A percentile compares a stretch with the other conserved stretches of the same genome.
Conservation (phyloP, 2,113 vertebrate species). For the Paramisgurnus dabryanus region DNA sequence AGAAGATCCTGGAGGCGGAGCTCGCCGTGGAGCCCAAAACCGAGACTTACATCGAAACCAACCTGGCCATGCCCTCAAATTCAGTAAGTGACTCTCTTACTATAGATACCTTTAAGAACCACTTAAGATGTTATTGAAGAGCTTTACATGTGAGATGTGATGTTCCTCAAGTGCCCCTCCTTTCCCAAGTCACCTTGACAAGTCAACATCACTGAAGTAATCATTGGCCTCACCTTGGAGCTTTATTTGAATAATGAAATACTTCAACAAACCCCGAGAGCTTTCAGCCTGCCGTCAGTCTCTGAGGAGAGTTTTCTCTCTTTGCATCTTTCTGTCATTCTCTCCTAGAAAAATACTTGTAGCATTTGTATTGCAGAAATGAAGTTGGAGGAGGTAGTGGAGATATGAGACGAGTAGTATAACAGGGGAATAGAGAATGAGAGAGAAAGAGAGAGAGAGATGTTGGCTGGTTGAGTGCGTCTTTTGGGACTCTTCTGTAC, state of each 20-base stretch:
- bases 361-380: constrained; percentile 4
- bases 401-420: neutral
- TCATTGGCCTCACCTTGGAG: constrained; percentile 23
- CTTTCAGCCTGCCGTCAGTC: constrained; percentile 62
- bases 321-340: neutral
- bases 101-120: neutral
- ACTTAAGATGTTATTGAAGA: neutral
- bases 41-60: constrained; percentile 94
- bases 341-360: neutral
- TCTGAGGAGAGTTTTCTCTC: constrained; percentile 33
- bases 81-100: constrained; percentile 81
- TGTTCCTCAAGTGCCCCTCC: constrained; percentile 6
- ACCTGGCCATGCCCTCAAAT: constrained; percentile 86
- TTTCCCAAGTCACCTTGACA: constrained; percentile 7
- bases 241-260: constrained; percentile 70
- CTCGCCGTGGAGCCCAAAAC: constrained; percentile 97
- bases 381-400: neutral
- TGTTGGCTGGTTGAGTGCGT: constrained; percentile 39
- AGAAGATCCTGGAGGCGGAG: constrained; percentile 96
- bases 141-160: neutral
- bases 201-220: constrained; percentile 16
- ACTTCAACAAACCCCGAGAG: constrained; percentile 69
- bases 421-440: neutral
- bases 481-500: constrained; percentile 65
- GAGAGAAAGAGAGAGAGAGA: constrained; percentile 20